Evolutionary conservation across 2,113 vertebrate genomes (phyloP), one percentile per base, ranked within the genome.

Genomic region (Cromileptes altivelis): DNA sequence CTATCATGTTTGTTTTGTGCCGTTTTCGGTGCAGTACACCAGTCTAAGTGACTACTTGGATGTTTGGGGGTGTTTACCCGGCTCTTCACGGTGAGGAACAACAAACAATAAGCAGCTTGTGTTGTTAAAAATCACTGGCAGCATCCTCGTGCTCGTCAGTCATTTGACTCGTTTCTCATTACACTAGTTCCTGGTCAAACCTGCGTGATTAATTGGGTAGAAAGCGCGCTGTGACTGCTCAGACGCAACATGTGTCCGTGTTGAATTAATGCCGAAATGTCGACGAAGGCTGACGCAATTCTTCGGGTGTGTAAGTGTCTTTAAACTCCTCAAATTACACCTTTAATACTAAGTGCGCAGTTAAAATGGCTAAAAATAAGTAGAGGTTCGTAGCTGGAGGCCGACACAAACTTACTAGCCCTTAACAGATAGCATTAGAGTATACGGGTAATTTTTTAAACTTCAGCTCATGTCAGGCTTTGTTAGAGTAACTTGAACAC

Each of bases 161-260:
- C 93, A 92, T 87, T 63, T 57, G 75, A 89, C 89, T 92, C 72
- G 80, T 92, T 92, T 89, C 91, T 92, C 92, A 89, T 92, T 85
- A 90, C 88, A 87, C 78, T 81, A 88, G 91, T 77, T 92, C 82
- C 85, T 75, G 90, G 91, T 92, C 92, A 92, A 87, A 91, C 90
- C 86, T 80, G 86, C 92, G 78, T 85, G 89, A 86, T 92, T 93
- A 90, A 93, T 93, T 55, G 89, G 77, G 90, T 73, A 85, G 85
- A 89, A 90, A 86, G 88, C 47, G 85, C 55, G 14, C 25, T 15
- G 76, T 55, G 85, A 83, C 88, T 89, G 87, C 89, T 75, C 60
- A 87, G 86, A 89, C 27, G 90, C 90, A 92, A 91, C 91, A 92
- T 70, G 89, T 91, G 78, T 85, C 70, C n/a, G 67, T 49, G 10